Evolutionary conservation across 2,113 vertebrate genomes (phyloP).

Genomic region (Lucifuga dentata): DNA sequence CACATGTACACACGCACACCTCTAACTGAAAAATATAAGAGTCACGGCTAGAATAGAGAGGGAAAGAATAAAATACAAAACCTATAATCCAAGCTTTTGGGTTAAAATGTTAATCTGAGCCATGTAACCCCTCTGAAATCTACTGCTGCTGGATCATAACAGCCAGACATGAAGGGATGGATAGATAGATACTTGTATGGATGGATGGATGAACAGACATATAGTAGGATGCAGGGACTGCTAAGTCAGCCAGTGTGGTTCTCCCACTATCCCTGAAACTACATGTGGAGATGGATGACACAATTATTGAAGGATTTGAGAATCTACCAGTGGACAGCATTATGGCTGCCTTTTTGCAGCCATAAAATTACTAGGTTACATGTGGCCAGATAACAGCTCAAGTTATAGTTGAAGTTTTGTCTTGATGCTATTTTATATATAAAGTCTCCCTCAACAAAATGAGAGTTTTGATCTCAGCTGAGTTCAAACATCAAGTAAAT

Average conservation of each 20-base stretch:
- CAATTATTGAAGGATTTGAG: background rate
- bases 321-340: background rate
- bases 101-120: conserved; percentile 83
- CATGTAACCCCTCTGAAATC: conserved; percentile 70
- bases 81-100: conserved; percentile 80
- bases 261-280: conserved; percentile 7
- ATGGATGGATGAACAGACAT: background rate
- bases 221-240: conserved; percentile 8
- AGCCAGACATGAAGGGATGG: conserved; percentile 43
- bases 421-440: no score
- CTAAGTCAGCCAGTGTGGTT: conserved; percentile 17
- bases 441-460: no score
- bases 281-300: conserved; percentile 3
- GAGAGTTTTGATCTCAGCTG: no score
- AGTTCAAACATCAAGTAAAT: no score
- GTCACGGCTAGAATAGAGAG: conserved; percentile 57
- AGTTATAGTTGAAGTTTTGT: no score
- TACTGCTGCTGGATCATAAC: conserved; percentile 65
- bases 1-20: conserved; percentile 30
- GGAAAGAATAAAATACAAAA: conserved; percentile 80
- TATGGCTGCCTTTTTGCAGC: no score
- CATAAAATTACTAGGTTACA: no score
- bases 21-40: conserved; percentile 54
- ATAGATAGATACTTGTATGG: conserved; percentile 34
- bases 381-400: no score